Evolutionary conservation across 2,888 invertebrate species (phyloP).

Genomic region (Drosophila fulvimacula): DNA sequence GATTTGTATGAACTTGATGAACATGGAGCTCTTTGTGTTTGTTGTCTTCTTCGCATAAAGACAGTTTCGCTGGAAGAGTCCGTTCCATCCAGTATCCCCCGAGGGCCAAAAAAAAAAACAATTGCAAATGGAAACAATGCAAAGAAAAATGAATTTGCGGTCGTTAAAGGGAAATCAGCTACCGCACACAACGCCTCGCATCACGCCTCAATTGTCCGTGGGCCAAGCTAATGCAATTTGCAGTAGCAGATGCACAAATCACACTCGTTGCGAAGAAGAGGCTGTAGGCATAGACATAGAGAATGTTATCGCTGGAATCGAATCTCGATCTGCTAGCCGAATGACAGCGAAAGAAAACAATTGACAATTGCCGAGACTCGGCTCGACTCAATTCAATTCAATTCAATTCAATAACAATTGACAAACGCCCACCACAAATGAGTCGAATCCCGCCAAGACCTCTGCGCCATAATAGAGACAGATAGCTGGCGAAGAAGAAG

Average conservation of each 20-base stretch:
- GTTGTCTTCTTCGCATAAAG: not conserved
- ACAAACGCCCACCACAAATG: slow-evolving; percentile 60
- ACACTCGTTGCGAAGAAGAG: not conserved
- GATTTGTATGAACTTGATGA: not conserved
- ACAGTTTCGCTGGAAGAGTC: slow-evolving; percentile 31
- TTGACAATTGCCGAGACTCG: slow-evolving; percentile 44
- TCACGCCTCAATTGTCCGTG: slow-evolving; percentile 75
- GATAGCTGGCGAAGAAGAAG: slow-evolving; percentile 5
- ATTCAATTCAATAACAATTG: slow-evolving; percentile 68
- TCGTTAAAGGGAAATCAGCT: slow-evolving; percentile 55
- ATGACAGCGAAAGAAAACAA: slow-evolving; percentile 28
- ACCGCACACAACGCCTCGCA: slow-evolving; percentile 73
- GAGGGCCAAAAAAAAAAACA: slow-evolving; percentile 35
- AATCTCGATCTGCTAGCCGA: slow-evolving; percentile 50
- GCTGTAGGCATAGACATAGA: not conserved
- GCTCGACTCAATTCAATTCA: slow-evolving; percentile 32
- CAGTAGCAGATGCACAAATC: slow-evolving; percentile 53
- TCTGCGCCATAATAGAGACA: slow-evolving; percentile 59
- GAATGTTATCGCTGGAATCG: slow-evolving; percentile 53
- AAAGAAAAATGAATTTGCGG: slow-evolving; percentile 56
- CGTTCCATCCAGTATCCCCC: slow-evolving; percentile 11
- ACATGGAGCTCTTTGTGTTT: not conserved
- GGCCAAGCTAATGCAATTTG: slow-evolving; percentile 70
- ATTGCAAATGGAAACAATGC: slow-evolving; percentile 51
- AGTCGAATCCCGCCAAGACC: slow-evolving; percentile 8